Percentiles rank a stretch among this genome's conserved stretches.
Conservation (phyloP, 2,113 vertebrate species). For the Oxygymnocypris stewartii region DNA sequence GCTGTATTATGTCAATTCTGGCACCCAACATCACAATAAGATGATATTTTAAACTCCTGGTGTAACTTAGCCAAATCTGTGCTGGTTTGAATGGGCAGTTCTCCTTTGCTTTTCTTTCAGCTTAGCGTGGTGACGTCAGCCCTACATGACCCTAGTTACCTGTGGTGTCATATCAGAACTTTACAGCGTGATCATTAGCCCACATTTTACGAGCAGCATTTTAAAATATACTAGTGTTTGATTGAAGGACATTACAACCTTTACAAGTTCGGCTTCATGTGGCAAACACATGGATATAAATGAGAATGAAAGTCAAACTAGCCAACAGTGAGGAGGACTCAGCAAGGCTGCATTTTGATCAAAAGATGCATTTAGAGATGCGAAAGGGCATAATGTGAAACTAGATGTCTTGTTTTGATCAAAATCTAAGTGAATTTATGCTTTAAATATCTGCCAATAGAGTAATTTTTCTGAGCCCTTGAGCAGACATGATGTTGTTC, state of each 20-base stretch:
- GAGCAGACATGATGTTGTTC: too few relatives aligned
- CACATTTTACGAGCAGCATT: conserved; percentile 57
- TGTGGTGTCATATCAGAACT: background rate
- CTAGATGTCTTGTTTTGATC: background rate
- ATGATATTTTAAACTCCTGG: too few relatives aligned
- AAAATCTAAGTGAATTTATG: background rate
- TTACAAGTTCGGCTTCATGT: conserved; percentile 9
- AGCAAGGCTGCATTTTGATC: background rate
- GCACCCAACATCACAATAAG: too few relatives aligned
- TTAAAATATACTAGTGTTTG: conserved; percentile 51
- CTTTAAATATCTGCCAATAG: background rate
- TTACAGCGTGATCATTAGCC: conserved; percentile 66
- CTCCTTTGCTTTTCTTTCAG: too few relatives aligned
- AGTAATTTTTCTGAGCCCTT: too few relatives aligned
- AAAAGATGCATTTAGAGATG: background rate
- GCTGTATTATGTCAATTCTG: too few relatives aligned
- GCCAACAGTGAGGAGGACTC: background rate
- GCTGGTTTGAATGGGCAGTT: too few relatives aligned
- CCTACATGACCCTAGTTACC: too few relatives aligned
- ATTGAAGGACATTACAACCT: conserved; percentile 45
- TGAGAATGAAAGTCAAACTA: background rate
- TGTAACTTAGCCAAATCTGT: too few relatives aligned
- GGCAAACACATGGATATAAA: conserved; percentile 21
- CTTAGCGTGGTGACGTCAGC: too few relatives aligned
- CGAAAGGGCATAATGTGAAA: background rate